These are phyloP conservation scores for Silurus asotus DNA, from an alignment of 2,113 vertebrate genomes.

Conservation along the genomic window DNA sequence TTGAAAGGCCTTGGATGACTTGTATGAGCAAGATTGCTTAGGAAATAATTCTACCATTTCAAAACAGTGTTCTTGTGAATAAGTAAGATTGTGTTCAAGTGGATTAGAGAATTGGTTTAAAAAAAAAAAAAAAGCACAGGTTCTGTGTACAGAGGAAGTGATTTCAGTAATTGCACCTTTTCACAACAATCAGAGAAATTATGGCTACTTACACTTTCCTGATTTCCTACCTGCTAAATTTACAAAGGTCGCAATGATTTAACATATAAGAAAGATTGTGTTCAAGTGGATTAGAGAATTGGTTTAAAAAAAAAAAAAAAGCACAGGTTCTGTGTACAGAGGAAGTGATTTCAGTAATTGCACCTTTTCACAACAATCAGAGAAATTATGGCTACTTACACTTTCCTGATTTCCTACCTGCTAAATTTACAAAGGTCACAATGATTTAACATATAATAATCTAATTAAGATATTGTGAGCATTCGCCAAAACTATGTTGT, in stretches of 20 bases:
- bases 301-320: background rate
- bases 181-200: background rate
- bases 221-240: background rate
- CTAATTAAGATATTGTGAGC: background rate
- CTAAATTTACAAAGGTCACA: background rate
- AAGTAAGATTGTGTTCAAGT: background rate
- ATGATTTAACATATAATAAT: background rate
- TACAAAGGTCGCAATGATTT: background rate
- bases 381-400: background rate
- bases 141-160: background rate
- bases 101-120: background rate
- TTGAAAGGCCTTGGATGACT: background rate
- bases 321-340: background rate
- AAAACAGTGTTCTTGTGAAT: background rate
- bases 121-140: background rate
- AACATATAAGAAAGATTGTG: too few relatives aligned
- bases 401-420: background rate
- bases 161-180: background rate
- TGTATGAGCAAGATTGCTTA: background rate
- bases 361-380: background rate
- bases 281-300: too few relatives aligned
- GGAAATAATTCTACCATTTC: background rate
- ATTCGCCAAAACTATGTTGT: background rate
- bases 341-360: background rate
- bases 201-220: background rate